Base-by-base conservation (phyloP, 2,113 vertebrate species). In the Tonatia bakeri region DNA sequence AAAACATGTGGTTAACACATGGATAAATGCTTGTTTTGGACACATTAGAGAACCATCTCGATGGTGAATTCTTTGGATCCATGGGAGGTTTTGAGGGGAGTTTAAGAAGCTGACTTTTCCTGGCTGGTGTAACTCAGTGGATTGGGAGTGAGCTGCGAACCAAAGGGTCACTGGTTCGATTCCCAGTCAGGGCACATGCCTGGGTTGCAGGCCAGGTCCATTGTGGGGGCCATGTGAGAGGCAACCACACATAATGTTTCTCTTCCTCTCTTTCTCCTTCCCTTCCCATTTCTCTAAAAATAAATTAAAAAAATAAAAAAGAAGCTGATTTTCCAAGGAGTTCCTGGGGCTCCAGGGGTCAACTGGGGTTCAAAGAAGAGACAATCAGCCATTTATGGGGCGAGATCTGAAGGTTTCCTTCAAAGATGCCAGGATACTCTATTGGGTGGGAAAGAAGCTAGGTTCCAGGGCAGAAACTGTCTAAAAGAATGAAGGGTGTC, bases 401-500 rank as follows among this genome's bases (percentile, higher is more conserved):
- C 1, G 43, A 83, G 19, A 76, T 7, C 19, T 95, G 92, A 28
- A 61, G 19, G 26, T 81, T 90, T 76, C 79, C 70, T 92, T 96
- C 67, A 50, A 26, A 54, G 13, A 50, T 43, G 16, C 40, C 11
- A 24, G 92, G 59, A 83, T 5, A 81, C 69, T 90, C 90, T 16
- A 61, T 45, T 85, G 45, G 40, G 9, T 59, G 9, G 43, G 36
- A 83, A 90, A 87, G 67, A 13, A 85, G 82, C 24, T 72, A 17
- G 40, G 3, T 84, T 88, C 94, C 85, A 94, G 17, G 69, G 15
- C 22, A 92, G 40, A 94, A 86, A 72, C 50, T 24, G 43, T 97
- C 16, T 33, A 9, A 87, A 50, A 50, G 22, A 76, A 82, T 3
- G 16, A 69, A 81, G 6, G 61, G 7, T 19, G 79, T 7, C 31